phyloP scores from a whole-genome alignment of 1,140 invertebrate genomes.

The Drosophila triauraria region DNA sequence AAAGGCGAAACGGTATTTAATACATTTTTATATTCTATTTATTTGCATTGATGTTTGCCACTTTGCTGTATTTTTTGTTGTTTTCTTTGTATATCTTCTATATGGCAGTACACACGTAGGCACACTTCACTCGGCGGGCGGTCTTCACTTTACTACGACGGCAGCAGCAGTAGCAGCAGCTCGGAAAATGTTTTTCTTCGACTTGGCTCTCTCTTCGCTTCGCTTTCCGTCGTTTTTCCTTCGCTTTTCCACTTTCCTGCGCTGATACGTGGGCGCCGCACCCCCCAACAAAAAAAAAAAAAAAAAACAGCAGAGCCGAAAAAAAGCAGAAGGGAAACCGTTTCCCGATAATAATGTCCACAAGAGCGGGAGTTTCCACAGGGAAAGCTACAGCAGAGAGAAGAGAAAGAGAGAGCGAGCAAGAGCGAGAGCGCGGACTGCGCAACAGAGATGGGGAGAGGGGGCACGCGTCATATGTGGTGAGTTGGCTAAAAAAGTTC shows the following conservation, averaged over 20 bases:
- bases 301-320: constrained; percentile 52
- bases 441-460: constrained; percentile 24
- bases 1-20: constrained; percentile 20
- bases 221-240: constrained; percentile 7
- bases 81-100: constrained; percentile 15
- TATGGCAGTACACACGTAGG: constrained; percentile 35
- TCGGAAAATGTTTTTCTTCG: constrained; percentile 66
- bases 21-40: constrained; percentile 15
- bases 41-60: constrained; percentile 17
- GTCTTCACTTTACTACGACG: constrained; percentile 36
- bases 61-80: constrained; percentile 8
- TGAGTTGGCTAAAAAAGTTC: constrained; percentile 61
- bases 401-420: constrained; percentile 11
- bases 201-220: constrained; percentile 33
- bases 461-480: constrained; percentile 53
- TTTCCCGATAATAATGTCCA: constrained; percentile 77
- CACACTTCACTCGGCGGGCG: constrained; percentile 54
- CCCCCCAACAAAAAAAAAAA: constrained; percentile 37
- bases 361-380: constrained; percentile 44
- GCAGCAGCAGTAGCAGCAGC: constrained; percentile 50
- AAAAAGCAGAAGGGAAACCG: constrained; percentile 56
- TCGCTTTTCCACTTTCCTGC: constrained; percentile 51
- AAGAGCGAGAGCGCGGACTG: constrained; percentile 19
- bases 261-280: constrained; percentile 74
- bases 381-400: constrained; percentile 20